phyloP scores from a whole-genome alignment of 2,797 vertebrate species.

The Decapterus maruadsi region DNA sequence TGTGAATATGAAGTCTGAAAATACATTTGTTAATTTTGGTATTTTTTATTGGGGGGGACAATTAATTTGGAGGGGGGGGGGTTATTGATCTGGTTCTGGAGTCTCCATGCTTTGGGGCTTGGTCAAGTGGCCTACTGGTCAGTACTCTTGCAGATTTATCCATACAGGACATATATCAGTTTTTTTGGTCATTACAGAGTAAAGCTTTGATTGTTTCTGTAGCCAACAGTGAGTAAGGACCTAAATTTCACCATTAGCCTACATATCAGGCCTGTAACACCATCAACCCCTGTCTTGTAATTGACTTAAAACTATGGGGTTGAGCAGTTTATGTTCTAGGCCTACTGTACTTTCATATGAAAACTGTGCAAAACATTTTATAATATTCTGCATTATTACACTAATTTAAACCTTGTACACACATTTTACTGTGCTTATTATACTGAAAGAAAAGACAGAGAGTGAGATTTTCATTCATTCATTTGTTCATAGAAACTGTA shows the following conservation, averaged over 20 bases:
- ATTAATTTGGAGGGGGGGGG: too few species aligned
- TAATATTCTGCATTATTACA: not conserved
- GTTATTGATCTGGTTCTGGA: too few species aligned
- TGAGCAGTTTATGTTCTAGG: not conserved
- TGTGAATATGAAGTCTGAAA: too few species aligned
- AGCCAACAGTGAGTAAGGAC: not conserved
- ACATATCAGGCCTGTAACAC: too few species aligned
- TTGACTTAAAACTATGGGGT: not conserved
- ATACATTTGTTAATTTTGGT: too few species aligned
- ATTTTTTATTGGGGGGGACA: too few species aligned
- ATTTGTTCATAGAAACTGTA: constrained; percentile 20
- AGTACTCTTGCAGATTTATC: too few species aligned
- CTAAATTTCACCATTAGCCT: not conserved
- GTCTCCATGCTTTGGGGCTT: too few species aligned
- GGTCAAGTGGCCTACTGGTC: not conserved
- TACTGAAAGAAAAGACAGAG: not conserved
- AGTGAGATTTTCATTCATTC: constrained; percentile 28
- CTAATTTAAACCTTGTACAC: not conserved
- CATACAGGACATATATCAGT: too few species aligned
- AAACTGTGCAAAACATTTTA: too few species aligned
- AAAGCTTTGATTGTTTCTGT: not conserved
- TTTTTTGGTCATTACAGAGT: too few species aligned
- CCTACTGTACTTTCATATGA: not conserved
- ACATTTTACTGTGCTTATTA: not conserved
- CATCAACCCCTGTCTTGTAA: not conserved